These are phyloP conservation scores for Catharus ustulatus DNA, from an alignment of 2,797 vertebrate species.

Conservation along the genomic window DNA sequence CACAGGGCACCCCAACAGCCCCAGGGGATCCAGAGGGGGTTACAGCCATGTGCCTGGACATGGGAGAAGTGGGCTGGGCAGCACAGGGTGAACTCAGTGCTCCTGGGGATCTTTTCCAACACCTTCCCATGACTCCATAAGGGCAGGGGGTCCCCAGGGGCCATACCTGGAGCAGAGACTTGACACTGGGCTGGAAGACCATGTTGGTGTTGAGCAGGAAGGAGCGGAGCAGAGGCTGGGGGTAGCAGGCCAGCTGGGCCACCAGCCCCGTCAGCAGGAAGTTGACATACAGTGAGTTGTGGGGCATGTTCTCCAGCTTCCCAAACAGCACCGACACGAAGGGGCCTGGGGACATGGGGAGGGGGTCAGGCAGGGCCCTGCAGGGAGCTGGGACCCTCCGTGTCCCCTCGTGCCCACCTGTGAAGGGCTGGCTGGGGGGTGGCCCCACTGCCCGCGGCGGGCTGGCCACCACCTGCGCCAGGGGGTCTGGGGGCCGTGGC, in stretches of 20 bases:
- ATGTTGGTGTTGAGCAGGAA: conserved; percentile 99
- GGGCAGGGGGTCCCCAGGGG: fast-evolving
- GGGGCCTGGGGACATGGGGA: conserved; percentile 79
- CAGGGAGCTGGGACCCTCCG: fast-evolving
- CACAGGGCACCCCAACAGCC: not conserved
- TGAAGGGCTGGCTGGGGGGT: conserved; percentile 87
- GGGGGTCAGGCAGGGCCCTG: not conserved
- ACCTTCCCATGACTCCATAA: fast-evolving
- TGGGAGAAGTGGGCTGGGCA: fast-evolving
- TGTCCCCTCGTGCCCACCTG: conserved; percentile 74
- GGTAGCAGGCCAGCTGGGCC: conserved; percentile 92
- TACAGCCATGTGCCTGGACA: not conserved
- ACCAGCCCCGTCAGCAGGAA: conserved; percentile 94
- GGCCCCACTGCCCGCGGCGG: conserved; percentile 82
- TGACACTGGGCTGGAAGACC: conserved; percentile 98
- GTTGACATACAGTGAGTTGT: conserved; percentile 97
- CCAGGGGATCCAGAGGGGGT: too few relatives aligned
- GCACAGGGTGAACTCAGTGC: fast-evolving
- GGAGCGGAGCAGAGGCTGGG: conserved; percentile 95
- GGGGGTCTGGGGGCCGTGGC: not conserved
- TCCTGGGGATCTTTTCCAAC: not conserved
- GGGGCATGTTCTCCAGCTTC: conserved; percentile 97
- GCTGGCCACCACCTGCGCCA: conserved; percentile 78
- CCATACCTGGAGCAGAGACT: conserved; percentile 94
- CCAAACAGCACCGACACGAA: conserved; percentile 91